Evolutionary conservation across 2,797 vertebrate genomes (phyloP), one percentile per base, ranked within the genome.

Genomic region (Acridotheres tristis): DNA sequence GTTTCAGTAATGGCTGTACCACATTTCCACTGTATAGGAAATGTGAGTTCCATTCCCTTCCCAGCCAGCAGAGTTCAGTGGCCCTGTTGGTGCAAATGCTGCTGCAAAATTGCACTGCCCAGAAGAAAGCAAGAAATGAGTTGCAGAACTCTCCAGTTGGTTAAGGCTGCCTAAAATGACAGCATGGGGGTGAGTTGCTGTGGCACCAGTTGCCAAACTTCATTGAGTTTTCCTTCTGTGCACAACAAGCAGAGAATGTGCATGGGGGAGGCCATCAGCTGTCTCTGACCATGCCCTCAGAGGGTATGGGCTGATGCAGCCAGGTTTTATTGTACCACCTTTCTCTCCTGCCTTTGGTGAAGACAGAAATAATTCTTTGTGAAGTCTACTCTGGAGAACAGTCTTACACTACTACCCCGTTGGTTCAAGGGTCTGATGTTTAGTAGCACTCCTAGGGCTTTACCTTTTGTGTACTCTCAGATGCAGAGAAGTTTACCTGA

Each of bases 211-310:
- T 79, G 85, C 29, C 59, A 55, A 9, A 67, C 47, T 53, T 72
- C 18, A 7, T 0, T 40, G 55, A n/a, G 9, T 62, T 85, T 82
- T 69, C 30, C 30, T 86, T 5, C 38, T 36, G 2, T 15, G 53
- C 0, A 0, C 20, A 7, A 18, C 47, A 9, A 7, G 16, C 47
- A 9, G 21, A 38, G 32, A 16, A 34, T 16, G 43, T 61, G 15
- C 19, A 2, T 1, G 66, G 19, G 4, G 8, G 9, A 50, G 16
- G 11, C 47, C 57, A 2, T 75, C 48, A 7, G n/a, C 45, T 66
- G 10, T 76, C 26, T 58, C 51, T 74, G 47, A 51, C 48, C 9
- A 2, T 20, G 38, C 9, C 27, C 30, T 69, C 16, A 18, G 3
- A 14, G 14, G 10, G 3, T 36, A 11, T 25, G 29, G 34, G 57